Evolutionary conservation across 2,888 invertebrate species (phyloP), one percentile per base, ranked within the genome.

Genomic region (Scotopteryx bipunctaria): DNA sequence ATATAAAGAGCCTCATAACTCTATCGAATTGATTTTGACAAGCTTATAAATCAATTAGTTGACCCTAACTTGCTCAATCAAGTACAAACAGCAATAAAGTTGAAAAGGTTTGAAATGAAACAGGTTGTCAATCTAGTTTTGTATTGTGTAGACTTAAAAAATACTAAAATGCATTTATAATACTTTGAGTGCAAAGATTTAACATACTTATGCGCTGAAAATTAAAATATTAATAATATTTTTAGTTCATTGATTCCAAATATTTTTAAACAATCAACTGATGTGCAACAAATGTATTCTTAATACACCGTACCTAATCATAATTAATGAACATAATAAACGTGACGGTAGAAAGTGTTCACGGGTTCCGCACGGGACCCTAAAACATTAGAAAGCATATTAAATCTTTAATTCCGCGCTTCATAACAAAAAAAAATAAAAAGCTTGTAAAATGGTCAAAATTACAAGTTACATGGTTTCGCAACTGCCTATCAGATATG

Each of bases 401-500:
- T 67, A 75, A 77, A 78, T 79, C 66, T 69, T 70, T 82, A 83
- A 84, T 85, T 80, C 68, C 65, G 57, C 62, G 46, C 16, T 63
- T 57, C 57, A 71, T 71, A 75, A 71, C 50, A 61, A 62, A 43
- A 61, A 60, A 9, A 69, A 63, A 61, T 61, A 48, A 21, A 49
- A 64, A 66, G 59, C 14, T 46, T 41, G 42, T 48, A 68, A 69
- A 63, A 71, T 72, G 76, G 62, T 67, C 71, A 73, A 76, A 83
- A 84, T 86, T 87, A 48, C 49, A 23, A 58, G 50, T 60, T 60
- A 48, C 83, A 75, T 71, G 55, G 71, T 63, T 57, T 63, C 63
- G 66, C 60, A 87, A 78, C 87, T 82, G 73, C 79, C 82, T 87
- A 90, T 90, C 85, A 87, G 72, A 67, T 82, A 90, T 90, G 89